These are phyloP conservation scores for Tetragonula clypearis DNA, from an alignment of 1,140 invertebrate genomes.

Conservation along the genomic window DNA sequence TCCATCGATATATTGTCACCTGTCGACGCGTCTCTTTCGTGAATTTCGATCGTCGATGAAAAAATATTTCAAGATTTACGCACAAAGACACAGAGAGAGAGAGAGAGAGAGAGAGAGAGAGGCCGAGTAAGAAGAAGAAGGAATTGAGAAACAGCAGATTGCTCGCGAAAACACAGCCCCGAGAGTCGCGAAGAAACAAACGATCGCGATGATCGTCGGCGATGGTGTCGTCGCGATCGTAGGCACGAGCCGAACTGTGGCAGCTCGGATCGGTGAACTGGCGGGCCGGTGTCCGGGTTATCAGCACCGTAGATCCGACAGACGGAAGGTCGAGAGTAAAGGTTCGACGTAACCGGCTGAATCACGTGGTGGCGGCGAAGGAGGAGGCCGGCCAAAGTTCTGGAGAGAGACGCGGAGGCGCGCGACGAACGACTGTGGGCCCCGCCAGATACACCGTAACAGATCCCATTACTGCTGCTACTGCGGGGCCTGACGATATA, in stretches of 20 bases:
- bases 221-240: not conserved
- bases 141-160: conserved; percentile 7
- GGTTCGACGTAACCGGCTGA: conserved; percentile 48
- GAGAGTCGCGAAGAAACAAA: conserved; percentile 6
- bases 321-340: conserved; percentile 41
- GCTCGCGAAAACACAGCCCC: not conserved
- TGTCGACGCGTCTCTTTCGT: too few species aligned
- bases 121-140: not conserved
- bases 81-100: too few species aligned
- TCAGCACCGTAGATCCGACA: conserved; percentile 53
- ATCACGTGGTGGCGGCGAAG: conserved; percentile 57
- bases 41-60: too few species aligned
- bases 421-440: conserved; percentile 64
- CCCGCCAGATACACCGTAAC: conserved; percentile 50
- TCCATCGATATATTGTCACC: too few species aligned
- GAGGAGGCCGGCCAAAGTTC: conserved; percentile 40
- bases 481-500: conserved; percentile 63
- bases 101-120: too few species aligned
- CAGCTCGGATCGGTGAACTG: conserved; percentile 10
- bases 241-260: conserved; percentile 44
- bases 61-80: too few species aligned
- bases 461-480: conserved; percentile 65
- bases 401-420: conserved; percentile 39
- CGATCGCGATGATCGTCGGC: conserved; percentile 3
- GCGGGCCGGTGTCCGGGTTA: conserved; percentile 32